Evolutionary conservation across 2,113 vertebrate species (phyloP).

Genomic region (Progne subis): DNA sequence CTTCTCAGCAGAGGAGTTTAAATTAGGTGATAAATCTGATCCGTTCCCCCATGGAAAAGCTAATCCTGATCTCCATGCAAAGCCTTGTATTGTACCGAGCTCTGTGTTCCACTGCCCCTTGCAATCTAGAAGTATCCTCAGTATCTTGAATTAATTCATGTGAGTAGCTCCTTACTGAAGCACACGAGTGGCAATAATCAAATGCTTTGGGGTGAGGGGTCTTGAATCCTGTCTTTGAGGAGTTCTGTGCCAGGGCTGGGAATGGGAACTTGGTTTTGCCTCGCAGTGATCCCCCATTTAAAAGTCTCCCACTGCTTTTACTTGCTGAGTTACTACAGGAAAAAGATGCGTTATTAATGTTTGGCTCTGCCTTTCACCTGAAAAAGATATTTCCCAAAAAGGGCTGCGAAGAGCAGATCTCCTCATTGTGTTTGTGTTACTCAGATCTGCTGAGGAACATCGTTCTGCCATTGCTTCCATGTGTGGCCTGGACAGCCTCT

Average conservation of each 20-base stretch:
- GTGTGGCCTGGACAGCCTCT: background rate
- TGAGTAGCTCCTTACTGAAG: slow-evolving; percentile 8
- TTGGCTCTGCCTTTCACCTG: background rate
- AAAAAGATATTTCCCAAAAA: background rate
- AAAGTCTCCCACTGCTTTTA: background rate
- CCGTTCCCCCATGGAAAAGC: background rate
- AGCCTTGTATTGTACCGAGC: background rate
- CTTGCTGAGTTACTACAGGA: background rate
- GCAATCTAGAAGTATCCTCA: background rate
- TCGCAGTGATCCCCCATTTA: background rate
- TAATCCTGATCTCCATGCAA: background rate
- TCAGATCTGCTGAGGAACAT: background rate
- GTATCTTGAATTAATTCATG: background rate
- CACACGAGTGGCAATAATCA: slow-evolving; percentile 7
- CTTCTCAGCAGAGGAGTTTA: background rate
- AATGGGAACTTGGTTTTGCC: background rate
- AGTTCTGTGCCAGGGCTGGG: background rate
- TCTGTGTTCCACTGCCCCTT: background rate
- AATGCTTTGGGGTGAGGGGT: background rate
- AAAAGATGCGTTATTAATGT: slow-evolving; percentile 2
- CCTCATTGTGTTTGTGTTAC: background rate
- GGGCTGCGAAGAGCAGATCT: background rate
- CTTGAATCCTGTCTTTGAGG: background rate
- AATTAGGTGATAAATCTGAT: background rate
- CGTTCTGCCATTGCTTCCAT: background rate